A percentile compares a stretch with the other conserved stretches of the same genome.
phyloP scores from a whole-genome alignment of 2,113 vertebrate species.

The Tenebrosternarchus preto region DNA sequence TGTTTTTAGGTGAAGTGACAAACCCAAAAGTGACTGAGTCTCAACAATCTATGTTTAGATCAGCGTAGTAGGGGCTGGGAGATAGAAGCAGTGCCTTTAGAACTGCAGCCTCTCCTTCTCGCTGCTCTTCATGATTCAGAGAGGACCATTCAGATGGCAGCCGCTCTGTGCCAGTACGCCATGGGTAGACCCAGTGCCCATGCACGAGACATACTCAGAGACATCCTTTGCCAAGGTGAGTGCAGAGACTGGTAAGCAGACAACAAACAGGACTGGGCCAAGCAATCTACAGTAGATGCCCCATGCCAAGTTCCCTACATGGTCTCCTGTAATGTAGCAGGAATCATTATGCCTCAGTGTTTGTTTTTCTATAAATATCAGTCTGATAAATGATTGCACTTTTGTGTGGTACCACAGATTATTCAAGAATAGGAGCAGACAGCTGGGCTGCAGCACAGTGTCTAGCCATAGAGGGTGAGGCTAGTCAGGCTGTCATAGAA shows the following conservation, averaged over 20 bases:
- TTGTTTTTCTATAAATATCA: not conserved
- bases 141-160: constrained; percentile 52
- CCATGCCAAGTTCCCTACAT: not conserved
- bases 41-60: constrained; percentile 16
- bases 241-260: not conserved
- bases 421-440: constrained; percentile 66
- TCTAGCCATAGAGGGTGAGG: constrained; percentile 69
- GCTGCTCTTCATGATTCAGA: constrained; percentile 52
- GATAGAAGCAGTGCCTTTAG: constrained; percentile 28
- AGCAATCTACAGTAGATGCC: not conserved
- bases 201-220: constrained; percentile 43
- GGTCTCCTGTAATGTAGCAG: not conserved
- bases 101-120: constrained; percentile 42
- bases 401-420: constrained; percentile 43
- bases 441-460: constrained; percentile 79
- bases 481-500: constrained; percentile 66
- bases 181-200: constrained; percentile 42
- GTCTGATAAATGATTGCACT: not conserved
- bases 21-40: not conserved
- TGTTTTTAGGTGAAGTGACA: too few relatives aligned
- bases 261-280: not conserved
- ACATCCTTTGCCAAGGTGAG: constrained; percentile 44
- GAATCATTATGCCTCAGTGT: not conserved
- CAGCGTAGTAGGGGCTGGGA: constrained; percentile 6
- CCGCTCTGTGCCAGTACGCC: constrained; percentile 53